Evolutionary conservation across 2,113 vertebrate species (phyloP).

Genomic region (Rhizomys pruinosus): DNA sequence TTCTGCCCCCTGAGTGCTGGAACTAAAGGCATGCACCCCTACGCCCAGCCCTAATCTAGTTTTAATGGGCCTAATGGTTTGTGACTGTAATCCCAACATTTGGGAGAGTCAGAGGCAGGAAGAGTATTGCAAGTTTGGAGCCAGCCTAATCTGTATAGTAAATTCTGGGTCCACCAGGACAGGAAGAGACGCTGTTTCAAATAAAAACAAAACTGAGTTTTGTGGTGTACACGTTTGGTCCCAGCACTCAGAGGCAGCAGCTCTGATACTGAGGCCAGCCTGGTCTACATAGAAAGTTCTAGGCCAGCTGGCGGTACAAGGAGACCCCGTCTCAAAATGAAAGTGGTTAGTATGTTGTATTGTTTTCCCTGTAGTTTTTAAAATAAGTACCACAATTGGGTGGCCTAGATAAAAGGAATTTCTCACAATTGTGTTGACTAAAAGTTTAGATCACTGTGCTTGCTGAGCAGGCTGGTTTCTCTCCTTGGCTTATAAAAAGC

Average conservation of each 20-base stretch:
- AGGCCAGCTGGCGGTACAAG: too few species aligned
- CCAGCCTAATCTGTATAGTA: background rate
- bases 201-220: background rate
- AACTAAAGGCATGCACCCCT: too few species aligned
- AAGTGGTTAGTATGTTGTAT: background rate
- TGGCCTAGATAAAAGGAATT: slow-evolving; percentile 27
- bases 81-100: background rate
- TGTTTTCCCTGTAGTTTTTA: background rate
- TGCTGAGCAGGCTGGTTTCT: background rate
- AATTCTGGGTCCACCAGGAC: background rate
- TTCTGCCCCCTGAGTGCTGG: too few species aligned
- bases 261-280: too few species aligned
- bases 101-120: background rate
- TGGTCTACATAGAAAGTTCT: too few species aligned
- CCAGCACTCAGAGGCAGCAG: too few species aligned
- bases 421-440: background rate
- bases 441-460: background rate
- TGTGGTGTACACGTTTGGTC: too few species aligned
- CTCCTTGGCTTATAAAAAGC: background rate
- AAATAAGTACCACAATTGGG: background rate
- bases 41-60: background rate
- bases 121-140: background rate
- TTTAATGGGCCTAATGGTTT: background rate
- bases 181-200: background rate
- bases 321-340: background rate